Conservation (phyloP, 2,113 vertebrate species). For the Daphoenositta chrysoptera region DNA sequence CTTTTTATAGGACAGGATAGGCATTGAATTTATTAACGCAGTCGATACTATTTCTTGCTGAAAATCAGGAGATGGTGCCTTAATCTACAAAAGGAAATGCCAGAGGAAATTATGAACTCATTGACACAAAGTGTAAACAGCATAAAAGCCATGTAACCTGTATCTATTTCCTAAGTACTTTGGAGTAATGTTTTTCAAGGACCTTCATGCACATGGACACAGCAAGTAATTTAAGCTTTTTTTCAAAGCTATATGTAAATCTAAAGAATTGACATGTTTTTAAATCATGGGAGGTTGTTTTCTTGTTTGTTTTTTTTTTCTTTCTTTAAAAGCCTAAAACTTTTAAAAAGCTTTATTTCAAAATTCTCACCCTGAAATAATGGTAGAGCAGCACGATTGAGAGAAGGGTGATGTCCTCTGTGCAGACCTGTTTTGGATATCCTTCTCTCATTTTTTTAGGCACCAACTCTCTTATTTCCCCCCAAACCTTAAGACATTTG, state of each 20-base stretch:
- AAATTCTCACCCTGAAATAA: neutral
- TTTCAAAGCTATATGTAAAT: neutral
- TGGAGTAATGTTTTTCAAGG: neutral
- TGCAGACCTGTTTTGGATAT: neutral
- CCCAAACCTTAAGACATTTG: neutral
- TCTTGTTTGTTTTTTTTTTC: neutral
- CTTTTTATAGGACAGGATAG: neutral
- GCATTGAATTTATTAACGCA: neutral
- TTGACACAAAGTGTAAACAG: neutral
- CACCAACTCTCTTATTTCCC: neutral
- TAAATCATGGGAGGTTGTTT: neutral
- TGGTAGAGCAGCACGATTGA: neutral
- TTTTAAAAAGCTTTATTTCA: neutral
- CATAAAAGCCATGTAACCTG: neutral
- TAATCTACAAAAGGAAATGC: neutral
- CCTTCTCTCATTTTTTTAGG: neutral
- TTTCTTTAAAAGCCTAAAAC: neutral
- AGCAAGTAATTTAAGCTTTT: fast-evolving
- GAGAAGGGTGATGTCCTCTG: neutral
- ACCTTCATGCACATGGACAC: neutral
- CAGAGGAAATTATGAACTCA: neutral
- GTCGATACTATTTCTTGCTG: neutral
- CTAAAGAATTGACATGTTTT: neutral
- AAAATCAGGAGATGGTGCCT: neutral
- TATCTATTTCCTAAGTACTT: neutral